phyloP scores from a whole-genome alignment of 2,888 invertebrate species.

The Caenorhabditis angaria region DNA sequence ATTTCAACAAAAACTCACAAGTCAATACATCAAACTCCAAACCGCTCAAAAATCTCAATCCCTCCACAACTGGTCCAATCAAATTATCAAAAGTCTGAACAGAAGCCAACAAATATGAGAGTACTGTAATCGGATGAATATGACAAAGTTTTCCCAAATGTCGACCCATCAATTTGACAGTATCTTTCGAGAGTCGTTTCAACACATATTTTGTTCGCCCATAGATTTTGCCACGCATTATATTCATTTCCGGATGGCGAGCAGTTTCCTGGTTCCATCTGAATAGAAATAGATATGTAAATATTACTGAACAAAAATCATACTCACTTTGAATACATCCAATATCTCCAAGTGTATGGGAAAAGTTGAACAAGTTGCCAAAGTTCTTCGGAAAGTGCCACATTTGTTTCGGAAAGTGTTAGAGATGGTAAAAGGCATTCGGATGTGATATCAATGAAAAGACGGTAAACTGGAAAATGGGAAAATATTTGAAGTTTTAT shows the following conservation, averaged over 20 bases:
- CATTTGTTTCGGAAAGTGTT: constrained; percentile 90
- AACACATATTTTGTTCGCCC: constrained; percentile 93
- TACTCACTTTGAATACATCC: constrained; percentile 72
- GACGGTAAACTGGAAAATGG: constrained; percentile 46
- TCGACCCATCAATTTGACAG: constrained; percentile 93
- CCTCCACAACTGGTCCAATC: constrained; percentile 94
- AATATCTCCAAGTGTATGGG: constrained; percentile 73
- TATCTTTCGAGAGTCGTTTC: constrained; percentile 93
- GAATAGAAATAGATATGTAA: no score
- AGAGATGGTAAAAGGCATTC: constrained; percentile 89
- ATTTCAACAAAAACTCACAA: constrained; percentile 76
- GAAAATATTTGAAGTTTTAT: no score
- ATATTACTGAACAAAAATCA: no score
- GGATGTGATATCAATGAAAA: constrained; percentile 76
- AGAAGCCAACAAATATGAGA: constrained; percentile 84
- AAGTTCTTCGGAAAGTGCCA: constrained; percentile 92
- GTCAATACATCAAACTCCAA: constrained; percentile 94
- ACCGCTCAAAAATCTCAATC: constrained; percentile 91
- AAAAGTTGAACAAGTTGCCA: constrained; percentile 81
- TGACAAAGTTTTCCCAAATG: constrained; percentile 95
- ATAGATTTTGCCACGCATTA: constrained; percentile 85
- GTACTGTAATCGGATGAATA: constrained; percentile 91
- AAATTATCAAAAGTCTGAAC: constrained; percentile 93
- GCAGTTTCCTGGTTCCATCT: constrained; percentile 89
- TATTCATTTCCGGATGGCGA: constrained; percentile 84